Evolutionary conservation across 2,888 invertebrate genomes (phyloP).

Genomic region (Sycophila texana): DNA sequence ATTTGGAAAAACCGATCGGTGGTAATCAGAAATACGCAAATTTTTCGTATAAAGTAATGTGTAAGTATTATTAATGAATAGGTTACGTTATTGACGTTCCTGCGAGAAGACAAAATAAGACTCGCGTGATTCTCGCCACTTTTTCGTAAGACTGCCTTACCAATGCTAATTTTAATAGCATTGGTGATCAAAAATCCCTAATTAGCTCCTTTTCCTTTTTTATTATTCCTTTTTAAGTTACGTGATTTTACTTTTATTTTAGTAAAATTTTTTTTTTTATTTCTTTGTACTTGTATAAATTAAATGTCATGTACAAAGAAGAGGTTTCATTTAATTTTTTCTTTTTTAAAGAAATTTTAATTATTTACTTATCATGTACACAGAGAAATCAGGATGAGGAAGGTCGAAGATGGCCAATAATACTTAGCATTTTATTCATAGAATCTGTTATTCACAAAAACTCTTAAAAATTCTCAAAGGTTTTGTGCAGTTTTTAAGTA

Average conservation of each 20-base stretch:
- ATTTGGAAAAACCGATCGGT: conserved; percentile 43
- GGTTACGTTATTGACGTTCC: conserved; percentile 64
- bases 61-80: conserved; percentile 62
- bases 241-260: conserved; percentile 41
- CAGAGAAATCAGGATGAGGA: conserved; percentile 25
- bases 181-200: conserved; percentile 56
- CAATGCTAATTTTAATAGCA: conserved; percentile 44
- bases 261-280: conserved; percentile 22
- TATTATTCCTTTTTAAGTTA: conserved; percentile 27
- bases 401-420: conserved; percentile 39
- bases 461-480: conserved; percentile 23
- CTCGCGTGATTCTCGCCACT: conserved; percentile 62
- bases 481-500: conserved; percentile 10
- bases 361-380: conserved; percentile 23
- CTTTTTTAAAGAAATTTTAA: conserved; percentile 8
- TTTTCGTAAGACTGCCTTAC: conserved; percentile 70
- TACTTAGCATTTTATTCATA: conserved; percentile 50
- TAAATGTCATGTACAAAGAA: conserved; percentile 33
- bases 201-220: conserved; percentile 30
- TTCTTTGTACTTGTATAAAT: conserved; percentile 43
- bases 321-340: conserved; percentile 30
- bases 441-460: conserved; percentile 7
- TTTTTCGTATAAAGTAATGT: conserved; percentile 53
- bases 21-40: conserved; percentile 39
- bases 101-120: conserved; percentile 59